These are phyloP conservation scores for Tyrannus savana DNA, from an alignment of 2,113 vertebrate genomes.

Conservation along the genomic window DNA sequence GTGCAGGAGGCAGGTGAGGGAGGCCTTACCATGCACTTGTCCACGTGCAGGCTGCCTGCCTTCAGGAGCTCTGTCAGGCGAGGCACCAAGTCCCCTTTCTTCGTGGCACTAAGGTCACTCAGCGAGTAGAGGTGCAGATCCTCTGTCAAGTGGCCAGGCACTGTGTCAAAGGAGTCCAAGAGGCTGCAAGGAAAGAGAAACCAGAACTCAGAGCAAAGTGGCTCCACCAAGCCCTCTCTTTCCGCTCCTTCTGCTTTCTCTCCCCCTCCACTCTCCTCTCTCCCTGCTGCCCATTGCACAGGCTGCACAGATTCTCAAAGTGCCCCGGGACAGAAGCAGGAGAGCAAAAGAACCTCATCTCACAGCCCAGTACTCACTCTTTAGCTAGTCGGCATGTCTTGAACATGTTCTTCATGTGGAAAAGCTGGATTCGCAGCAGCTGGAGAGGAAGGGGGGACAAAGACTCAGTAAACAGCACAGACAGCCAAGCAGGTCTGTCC, in stretches of 20 bases:
- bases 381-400: slow-evolving; percentile 93
- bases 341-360: not conserved
- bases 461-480: not conserved
- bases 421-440: slow-evolving; percentile 90
- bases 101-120: slow-evolving; percentile 85
- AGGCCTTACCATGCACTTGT: slow-evolving; percentile 87
- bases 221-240: not conserved
- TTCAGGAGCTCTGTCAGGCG: slow-evolving; percentile 85
- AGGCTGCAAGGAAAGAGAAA: slow-evolving; percentile 74
- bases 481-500: not conserved
- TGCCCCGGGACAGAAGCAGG: not conserved
- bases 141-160: slow-evolving; percentile 92
- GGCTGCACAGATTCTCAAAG: not conserved
- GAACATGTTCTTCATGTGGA: slow-evolving; percentile 97
- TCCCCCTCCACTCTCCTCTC: not conserved
- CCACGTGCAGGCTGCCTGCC: slow-evolving; percentile 84
- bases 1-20: not conserved
- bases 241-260: not conserved
- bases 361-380: slow-evolving; percentile 78
- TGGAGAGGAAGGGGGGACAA: slow-evolving; percentile 52
- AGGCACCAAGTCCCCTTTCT: slow-evolving; percentile 86
- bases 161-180: slow-evolving; percentile 86
- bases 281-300: not conserved
- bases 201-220: not conserved
- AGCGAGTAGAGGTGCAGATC: slow-evolving; percentile 95